Conservation (phyloP, 2,113 vertebrate genomes). For the Neolamprologus hecqui region DNA sequence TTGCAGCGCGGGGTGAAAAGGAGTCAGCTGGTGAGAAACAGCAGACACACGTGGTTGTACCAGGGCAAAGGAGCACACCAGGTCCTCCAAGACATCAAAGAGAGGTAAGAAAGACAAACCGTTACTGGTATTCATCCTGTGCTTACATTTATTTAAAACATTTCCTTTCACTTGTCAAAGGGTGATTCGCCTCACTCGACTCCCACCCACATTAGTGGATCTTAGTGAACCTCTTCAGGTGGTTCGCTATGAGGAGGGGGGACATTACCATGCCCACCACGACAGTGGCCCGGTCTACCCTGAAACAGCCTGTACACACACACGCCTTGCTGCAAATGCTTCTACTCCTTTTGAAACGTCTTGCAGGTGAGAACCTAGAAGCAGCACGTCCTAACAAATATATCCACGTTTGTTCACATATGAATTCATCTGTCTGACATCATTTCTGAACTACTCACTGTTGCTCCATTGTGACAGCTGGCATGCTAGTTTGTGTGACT, state of each 20-base stretch:
- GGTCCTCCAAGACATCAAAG: conserved; percentile 84
- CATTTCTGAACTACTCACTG: background rate
- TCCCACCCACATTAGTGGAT: conserved; percentile 85
- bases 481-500: background rate
- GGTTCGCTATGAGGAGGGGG: conserved; percentile 88
- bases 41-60: conserved; percentile 96
- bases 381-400: background rate
- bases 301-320: conserved; percentile 92
- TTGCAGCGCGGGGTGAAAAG: conserved; percentile 81
- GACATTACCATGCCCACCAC: conserved; percentile 95
- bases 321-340: conserved; percentile 82
- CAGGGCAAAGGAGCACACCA: conserved; percentile 92
- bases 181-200: conserved; percentile 85
- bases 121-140: background rate
- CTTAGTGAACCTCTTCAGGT: conserved; percentile 95
- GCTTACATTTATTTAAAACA: background rate
- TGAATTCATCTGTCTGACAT: background rate
- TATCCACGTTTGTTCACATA: background rate
- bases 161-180: conserved; percentile 54
- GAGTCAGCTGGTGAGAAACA: conserved; percentile 92
- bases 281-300: conserved; percentile 95
- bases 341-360: conserved; percentile 91
- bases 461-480: conserved; percentile 58
- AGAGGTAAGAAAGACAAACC: conserved; percentile 70
- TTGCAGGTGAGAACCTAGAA: conserved; percentile 79